Evolutionary conservation across 2,888 invertebrate genomes (phyloP), one percentile per base, ranked within the genome.

Genomic region (Maniola hyperantus): DNA sequence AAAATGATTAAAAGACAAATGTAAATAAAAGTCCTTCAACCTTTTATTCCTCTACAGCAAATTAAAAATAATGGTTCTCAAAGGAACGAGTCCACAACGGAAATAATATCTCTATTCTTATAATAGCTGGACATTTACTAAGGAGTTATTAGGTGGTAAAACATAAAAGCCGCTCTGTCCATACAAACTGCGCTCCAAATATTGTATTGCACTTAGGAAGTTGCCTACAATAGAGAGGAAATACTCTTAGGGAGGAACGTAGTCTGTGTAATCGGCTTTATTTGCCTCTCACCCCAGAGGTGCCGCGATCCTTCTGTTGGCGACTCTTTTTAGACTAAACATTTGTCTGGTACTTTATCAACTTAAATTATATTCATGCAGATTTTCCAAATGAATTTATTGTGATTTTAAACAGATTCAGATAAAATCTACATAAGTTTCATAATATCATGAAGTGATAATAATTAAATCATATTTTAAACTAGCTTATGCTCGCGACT

Each of bases 251-350:
- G 71, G 74, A 78, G 80, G 73, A 81, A 81, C 79, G 79, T 80
- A 78, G 82, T 80, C 77, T 75, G 78, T 81, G 82, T 89, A 90
- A 91, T 87, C 90, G 84, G 89, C 87, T 91, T 91, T 88, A 72
- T 79, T 81, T 76, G 71, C 77, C 76, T 79, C 77, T 74, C 77
- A 69, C 76, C 72, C 74, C 67, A 78, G 67, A 72, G 68, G 72
- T 71, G 71, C 66, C 64, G 67, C 63, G 67, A 70, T 69, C 69
- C 60, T 59, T 68, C 70, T 70, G 60, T 73, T 71, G 71, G 68
- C 71, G 67, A 73, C 69, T 71, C 68, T 72, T 73, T 71, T 71
- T 26, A 72, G 71, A 60, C 54, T 55, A 33, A 64, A 48, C 15
- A 42, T 48, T 53, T 62, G 53, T 62, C 39, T 53, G 42, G 18